phyloP scores from a whole-genome alignment of 2,797 vertebrate species.

The Dipus sagitta region DNA sequence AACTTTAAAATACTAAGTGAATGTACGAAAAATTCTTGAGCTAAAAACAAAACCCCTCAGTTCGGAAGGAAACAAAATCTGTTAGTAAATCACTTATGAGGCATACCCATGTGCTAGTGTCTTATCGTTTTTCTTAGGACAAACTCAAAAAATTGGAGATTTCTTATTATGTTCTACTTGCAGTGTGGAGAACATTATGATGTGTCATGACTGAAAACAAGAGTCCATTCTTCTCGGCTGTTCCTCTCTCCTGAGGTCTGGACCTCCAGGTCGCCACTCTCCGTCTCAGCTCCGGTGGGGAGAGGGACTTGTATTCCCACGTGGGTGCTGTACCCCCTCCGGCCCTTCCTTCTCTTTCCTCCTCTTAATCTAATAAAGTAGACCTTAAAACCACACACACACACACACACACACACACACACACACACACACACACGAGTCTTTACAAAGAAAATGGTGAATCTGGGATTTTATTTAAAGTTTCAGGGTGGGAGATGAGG shows the following conservation, averaged over 20 bases:
- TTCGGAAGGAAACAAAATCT: slow-evolving; percentile 47
- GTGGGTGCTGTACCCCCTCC: too few relatives aligned
- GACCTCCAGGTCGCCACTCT: too few relatives aligned
- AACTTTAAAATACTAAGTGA: slow-evolving; percentile 32
- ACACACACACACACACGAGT: too few relatives aligned
- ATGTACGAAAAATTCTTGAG: slow-evolving; percentile 33
- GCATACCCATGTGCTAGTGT: neutral
- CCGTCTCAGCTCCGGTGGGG: too few relatives aligned
- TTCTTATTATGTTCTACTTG: neutral
- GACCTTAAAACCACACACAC: too few relatives aligned
- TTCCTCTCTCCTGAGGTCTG: too few relatives aligned
- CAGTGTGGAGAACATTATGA: neutral
- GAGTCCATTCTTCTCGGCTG: neutral
- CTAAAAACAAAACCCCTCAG: neutral
- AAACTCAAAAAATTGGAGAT: slow-evolving; percentile 18
- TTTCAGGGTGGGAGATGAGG: neutral
- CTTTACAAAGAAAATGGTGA: slow-evolving; percentile 11
- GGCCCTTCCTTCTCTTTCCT: too few relatives aligned
- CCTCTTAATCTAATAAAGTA: too few relatives aligned
- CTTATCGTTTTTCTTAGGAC: neutral
- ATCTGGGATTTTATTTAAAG: slow-evolving; percentile 33
- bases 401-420: too few relatives aligned
- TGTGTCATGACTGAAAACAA: neutral
- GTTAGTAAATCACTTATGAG: slow-evolving; percentile 28
- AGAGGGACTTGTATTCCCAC: too few relatives aligned